Evolutionary conservation across 2,797 vertebrate species (phyloP).

Genomic region (Bradypodion ventrale): DNA sequence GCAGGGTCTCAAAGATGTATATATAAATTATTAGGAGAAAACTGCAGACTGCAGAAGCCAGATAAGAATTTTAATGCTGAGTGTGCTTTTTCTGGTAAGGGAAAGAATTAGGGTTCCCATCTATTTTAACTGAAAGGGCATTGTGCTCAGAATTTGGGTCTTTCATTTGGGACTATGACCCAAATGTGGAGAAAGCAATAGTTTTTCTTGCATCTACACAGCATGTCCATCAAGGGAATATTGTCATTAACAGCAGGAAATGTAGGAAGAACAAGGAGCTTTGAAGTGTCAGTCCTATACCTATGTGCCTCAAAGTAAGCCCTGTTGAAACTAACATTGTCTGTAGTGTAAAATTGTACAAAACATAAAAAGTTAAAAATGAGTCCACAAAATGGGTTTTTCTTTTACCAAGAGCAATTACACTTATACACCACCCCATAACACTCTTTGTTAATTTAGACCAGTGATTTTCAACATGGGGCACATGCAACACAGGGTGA

Average conservation of each 20-base stretch:
- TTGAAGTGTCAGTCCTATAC: neutral
- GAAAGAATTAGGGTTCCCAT: neutral
- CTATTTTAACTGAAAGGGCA: neutral
- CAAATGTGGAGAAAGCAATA: neutral
- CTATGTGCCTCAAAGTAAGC: neutral
- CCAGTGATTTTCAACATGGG: too few relatives aligned
- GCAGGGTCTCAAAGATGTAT: constrained; percentile 16
- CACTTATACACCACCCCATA: too few relatives aligned
- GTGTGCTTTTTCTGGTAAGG: neutral
- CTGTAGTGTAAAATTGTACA: too few relatives aligned
- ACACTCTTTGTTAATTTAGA: too few relatives aligned
- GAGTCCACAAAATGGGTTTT: too few relatives aligned
- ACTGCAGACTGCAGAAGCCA: neutral
- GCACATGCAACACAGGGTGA: too few relatives aligned
- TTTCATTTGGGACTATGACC: neutral
- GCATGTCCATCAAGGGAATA: too few relatives aligned
- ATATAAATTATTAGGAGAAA: neutral
- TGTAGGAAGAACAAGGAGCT: neutral
- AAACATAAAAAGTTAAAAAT: too few relatives aligned
- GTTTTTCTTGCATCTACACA: neutral
- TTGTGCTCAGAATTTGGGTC: neutral
- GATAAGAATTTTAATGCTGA: neutral
- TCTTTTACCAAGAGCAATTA: too few relatives aligned
- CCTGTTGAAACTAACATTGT: neutral
- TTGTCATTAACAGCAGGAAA: neutral